These are phyloP conservation scores for Netelia fuscicornis DNA, from an alignment of 2,888 invertebrate species.

Conservation along the genomic window DNA sequence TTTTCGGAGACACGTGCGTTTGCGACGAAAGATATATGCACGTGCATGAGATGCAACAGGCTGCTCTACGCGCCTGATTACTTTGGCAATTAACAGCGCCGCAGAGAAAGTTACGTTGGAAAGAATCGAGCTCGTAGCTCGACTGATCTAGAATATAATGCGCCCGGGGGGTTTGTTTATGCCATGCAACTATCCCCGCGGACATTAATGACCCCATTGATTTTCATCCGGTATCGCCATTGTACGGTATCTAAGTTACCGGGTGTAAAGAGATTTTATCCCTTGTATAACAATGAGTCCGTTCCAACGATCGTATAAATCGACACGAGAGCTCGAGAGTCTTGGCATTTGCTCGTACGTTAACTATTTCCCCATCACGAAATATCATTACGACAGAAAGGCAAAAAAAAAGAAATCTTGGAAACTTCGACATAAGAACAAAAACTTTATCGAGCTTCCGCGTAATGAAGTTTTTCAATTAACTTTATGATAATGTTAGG, in stretches of 20 bases:
- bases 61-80: conserved; percentile 46
- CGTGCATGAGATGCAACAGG: not conserved
- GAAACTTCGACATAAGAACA: too few species aligned
- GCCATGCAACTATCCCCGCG: conserved; percentile 42
- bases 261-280: conserved; percentile 49
- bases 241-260: conserved; percentile 28
- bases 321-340: not conserved
- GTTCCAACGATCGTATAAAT: conserved; percentile 40
- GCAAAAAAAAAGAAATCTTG: not conserved
- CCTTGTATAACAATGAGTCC: conserved; percentile 20
- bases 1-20: not conserved
- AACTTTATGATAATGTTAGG: not conserved
- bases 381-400: not conserved
- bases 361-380: not conserved
- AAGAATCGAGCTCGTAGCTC: conserved; percentile 46
- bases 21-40: conserved; percentile 36
- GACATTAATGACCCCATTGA: conserved; percentile 61
- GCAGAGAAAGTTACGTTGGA: conserved; percentile 54
- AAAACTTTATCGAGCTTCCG: too few species aligned
- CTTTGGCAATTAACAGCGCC: conserved; percentile 55
- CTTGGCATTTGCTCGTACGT: not conserved
- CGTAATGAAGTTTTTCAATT: too few species aligned
- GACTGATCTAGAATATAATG: conserved; percentile 24
- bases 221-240: conserved; percentile 21
- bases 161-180: conserved; percentile 24